These are phyloP conservation scores for Merops nubicus DNA, from an alignment of 2,113 vertebrate species.

Conservation along the genomic window DNA sequence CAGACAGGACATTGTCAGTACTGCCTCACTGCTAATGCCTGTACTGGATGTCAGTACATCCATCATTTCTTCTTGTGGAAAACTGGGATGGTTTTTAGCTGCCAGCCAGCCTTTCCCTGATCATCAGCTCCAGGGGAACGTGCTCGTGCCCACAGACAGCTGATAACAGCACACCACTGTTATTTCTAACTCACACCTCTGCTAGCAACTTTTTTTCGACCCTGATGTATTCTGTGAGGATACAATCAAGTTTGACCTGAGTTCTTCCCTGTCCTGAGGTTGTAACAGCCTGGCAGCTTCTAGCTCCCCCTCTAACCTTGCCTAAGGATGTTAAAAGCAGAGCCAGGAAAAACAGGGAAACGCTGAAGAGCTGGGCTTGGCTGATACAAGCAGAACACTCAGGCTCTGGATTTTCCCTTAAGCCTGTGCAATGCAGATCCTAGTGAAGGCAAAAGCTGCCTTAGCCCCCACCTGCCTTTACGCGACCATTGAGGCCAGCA, in stretches of 20 bases:
- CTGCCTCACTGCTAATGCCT: fast-evolving
- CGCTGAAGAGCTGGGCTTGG: neutral
- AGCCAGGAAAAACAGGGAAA: neutral
- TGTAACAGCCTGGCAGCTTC: neutral
- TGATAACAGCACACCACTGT: fast-evolving
- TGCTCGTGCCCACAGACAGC: neutral
- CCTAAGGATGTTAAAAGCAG: neutral
- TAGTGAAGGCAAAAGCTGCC: neutral
- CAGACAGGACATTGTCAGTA: neutral
- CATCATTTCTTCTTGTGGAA: neutral
- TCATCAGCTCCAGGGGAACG: neutral
- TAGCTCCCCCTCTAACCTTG: neutral
- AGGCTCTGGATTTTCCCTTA: neutral
- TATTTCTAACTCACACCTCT: neutral
- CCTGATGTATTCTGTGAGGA: neutral
- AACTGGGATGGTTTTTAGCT: neutral
- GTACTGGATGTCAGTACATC: too few species aligned
- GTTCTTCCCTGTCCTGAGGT: neutral
- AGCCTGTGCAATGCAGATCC: neutral
- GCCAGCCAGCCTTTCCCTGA: neutral
- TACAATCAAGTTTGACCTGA: neutral
- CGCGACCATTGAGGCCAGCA: fast-evolving
- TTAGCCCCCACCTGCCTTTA: neutral
- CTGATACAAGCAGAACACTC: neutral
- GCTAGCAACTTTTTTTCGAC: neutral